A percentile compares a stretch with the other conserved stretches of the same genome.
Evolutionary conservation across 2,888 invertebrate species (phyloP).

Genomic region (Chrysomela aeneicollis): DNA sequence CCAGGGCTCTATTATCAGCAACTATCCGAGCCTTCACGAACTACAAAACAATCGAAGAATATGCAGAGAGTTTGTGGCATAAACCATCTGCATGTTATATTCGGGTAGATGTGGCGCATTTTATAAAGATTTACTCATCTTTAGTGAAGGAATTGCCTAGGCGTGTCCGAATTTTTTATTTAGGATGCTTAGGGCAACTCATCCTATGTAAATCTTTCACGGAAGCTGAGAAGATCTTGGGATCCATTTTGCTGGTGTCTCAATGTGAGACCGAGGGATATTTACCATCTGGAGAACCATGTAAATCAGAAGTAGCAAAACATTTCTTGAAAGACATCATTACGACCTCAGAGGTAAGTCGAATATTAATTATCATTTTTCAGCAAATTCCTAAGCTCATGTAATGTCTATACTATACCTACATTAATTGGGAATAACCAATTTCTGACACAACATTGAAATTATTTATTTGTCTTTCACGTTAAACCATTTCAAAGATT

Average conservation of each 20-base stretch:
- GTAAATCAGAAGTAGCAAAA: constrained; percentile 2
- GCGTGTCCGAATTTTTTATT: not conserved
- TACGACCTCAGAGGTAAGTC: not conserved
- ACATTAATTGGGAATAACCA: too few species aligned
- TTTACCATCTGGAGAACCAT: not conserved
- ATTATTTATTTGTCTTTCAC: too few species aligned
- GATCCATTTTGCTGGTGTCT: constrained; percentile 5
- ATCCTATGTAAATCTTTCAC: not conserved
- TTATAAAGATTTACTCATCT: constrained; percentile 11
- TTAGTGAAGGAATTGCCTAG: constrained; percentile 8
- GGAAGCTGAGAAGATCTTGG: not conserved
- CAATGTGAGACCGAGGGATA: constrained; percentile 15
- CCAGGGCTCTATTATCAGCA: constrained; percentile 13
- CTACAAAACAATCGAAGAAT: not conserved
- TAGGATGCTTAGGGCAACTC: constrained; percentile 1
- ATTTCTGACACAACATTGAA: too few species aligned
- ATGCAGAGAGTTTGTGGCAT: constrained; percentile 1
- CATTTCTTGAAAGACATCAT: not conserved
- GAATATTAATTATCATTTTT: not conserved
- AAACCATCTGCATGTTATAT: constrained; percentile 16
- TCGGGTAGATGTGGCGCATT: constrained; percentile 15
- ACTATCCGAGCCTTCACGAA: constrained; percentile 10
- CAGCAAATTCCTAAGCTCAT: not conserved
- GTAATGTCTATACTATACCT: too few species aligned
- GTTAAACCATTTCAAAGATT: too few species aligned